Percentiles rank a stretch among this genome's conserved stretches.
Conservation (phyloP, 2,888 invertebrate species). For the Scrobipalpa costella region DNA sequence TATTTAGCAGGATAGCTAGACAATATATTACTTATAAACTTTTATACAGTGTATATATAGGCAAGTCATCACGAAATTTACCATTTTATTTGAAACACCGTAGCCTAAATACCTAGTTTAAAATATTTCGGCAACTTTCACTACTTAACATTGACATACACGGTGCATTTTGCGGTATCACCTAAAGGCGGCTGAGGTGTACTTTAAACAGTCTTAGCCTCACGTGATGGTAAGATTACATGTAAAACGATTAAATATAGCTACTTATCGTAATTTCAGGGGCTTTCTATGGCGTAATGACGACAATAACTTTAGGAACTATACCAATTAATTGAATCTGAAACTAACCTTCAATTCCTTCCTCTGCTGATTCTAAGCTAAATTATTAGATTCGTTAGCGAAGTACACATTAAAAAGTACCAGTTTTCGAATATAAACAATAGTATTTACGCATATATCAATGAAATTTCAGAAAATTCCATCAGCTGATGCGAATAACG, state of each 20-base stretch:
- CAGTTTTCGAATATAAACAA: not conserved
- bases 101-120: not conserved
- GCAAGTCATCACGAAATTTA: too few species aligned
- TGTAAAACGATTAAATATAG: not conserved
- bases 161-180: not conserved
- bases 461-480: constrained; percentile 3
- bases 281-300: not conserved
- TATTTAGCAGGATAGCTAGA: too few species aligned
- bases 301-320: not conserved
- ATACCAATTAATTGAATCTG: not conserved
- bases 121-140: constrained; percentile 3
- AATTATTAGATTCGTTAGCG: not conserved
- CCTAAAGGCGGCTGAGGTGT: too few species aligned
- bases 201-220: not conserved
- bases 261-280: not conserved
- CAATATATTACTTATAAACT: too few species aligned
- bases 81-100: not conserved
- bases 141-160: not conserved
- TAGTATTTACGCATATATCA: not conserved
- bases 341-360: not conserved
- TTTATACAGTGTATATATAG: too few species aligned
- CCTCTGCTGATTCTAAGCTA: not conserved
- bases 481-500: constrained; percentile 16
- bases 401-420: not conserved
- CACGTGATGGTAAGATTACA: constrained; percentile 1